A percentile compares a stretch with the other conserved stretches of the same genome.
These are phyloP conservation scores for Ceratitis capitata DNA, from an alignment of 1,140 invertebrate species.

Conservation along the genomic window DNA sequence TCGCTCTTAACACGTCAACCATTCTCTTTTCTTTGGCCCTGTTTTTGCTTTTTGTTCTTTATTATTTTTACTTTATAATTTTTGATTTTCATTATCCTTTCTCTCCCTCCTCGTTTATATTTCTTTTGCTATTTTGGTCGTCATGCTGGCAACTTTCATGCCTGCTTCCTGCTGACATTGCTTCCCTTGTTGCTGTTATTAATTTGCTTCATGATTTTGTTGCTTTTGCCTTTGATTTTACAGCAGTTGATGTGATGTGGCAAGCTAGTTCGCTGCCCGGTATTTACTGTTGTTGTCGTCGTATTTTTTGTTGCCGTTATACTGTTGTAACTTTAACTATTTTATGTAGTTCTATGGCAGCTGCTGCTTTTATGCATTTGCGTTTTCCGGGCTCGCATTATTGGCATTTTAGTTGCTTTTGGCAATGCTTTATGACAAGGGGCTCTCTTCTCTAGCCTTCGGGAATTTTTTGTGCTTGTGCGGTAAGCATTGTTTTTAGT, in stretches of 20 bases:
- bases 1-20: not conserved
- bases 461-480: no score
- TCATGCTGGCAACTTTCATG: no score
- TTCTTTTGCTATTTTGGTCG: no score
- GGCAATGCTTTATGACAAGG: not conserved
- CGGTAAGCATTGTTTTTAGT: no score
- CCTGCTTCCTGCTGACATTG: no score
- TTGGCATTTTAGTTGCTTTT: not conserved
- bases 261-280: not conserved
- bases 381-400: not conserved
- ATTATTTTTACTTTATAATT: constrained; percentile 14
- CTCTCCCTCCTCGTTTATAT: no score
- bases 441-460: not conserved
- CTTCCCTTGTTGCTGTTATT: not conserved
- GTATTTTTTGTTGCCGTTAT: not conserved
- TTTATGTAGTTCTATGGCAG: not conserved
- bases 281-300: not conserved
- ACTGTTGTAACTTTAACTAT: not conserved
- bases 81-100: not conserved
- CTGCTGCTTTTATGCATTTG: not conserved
- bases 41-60: constrained; percentile 11
- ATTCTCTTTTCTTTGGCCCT: not conserved
- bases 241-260: not conserved
- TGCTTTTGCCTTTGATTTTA: not conserved
- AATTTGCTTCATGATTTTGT: not conserved